Evolutionary conservation across 2,888 invertebrate genomes (phyloP).

Genomic region (Theodoxus fluviatilis): DNA sequence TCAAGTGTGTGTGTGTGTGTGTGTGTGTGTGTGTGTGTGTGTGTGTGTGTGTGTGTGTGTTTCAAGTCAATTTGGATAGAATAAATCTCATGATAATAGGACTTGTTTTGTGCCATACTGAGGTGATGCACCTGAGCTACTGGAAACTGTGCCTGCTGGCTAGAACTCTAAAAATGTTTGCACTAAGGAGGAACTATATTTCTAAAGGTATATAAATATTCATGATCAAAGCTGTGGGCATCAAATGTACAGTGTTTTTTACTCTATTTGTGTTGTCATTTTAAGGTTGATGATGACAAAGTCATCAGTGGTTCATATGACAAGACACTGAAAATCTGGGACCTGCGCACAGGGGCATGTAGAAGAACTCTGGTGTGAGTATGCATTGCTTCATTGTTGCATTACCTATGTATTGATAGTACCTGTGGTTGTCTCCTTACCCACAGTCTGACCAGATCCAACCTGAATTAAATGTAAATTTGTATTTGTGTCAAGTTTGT

Average conservation of each 20-base stretch:
- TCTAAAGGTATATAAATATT: background rate
- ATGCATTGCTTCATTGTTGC: no score
- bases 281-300: conserved; percentile 63
- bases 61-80: no score
- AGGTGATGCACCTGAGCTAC: no score
- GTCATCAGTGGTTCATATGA: conserved; percentile 69
- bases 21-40: no score
- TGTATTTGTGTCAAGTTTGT: background rate
- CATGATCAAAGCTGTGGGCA: background rate
- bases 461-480: background rate
- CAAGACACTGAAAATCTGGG: conserved; percentile 68
- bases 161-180: no score
- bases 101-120: no score
- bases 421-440: background rate
- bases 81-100: no score
- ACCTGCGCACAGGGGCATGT: conserved; percentile 66
- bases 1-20: no score
- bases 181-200: background rate
- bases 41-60: no score
- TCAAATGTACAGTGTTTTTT: background rate
- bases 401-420: no score
- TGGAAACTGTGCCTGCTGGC: background rate
- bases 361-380: conserved; percentile 64
- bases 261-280: conserved; percentile 23
- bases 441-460: background rate